Conservation (phyloP, 64 coral and sea anemone species). For the Actinia equina region DNA sequence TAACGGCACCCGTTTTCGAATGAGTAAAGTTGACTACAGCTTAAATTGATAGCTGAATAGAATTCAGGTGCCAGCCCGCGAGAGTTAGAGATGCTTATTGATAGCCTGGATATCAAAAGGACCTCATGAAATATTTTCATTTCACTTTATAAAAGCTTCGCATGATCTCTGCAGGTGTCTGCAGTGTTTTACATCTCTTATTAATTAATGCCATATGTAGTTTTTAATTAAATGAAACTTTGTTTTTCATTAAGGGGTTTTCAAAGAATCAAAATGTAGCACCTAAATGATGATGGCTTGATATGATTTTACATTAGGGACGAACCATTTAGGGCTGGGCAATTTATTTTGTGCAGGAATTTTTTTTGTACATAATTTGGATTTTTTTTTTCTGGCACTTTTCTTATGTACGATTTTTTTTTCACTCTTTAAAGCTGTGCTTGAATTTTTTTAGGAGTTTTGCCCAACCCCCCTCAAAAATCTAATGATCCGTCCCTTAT, state of each 20-base stretch:
- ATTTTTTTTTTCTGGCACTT: too few species aligned
- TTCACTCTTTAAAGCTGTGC: too few species aligned
- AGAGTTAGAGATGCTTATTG: background rate
- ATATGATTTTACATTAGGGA: too few species aligned
- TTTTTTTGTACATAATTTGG: too few species aligned
- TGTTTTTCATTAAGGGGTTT: background rate
- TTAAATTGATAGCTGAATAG: background rate
- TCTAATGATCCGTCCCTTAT: too few species aligned
- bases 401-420: too few species aligned
- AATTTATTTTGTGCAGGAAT: background rate
- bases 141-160: background rate
- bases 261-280: background rate
- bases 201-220: background rate
- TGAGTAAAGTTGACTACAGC: too few species aligned
- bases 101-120: background rate
- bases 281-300: background rate
- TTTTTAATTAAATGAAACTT: conserved; percentile 2
- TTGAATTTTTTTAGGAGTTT: background rate
- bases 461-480: too few species aligned
- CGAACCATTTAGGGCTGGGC: too few species aligned
- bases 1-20: background rate
- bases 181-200: background rate
- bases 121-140: background rate
- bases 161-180: background rate
- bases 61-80: background rate